A percentile compares a stretch with the other conserved stretches of the same genome.
Conservation (phyloP, 2,888 invertebrate species). For the Lasioglossum vierecki region DNA sequence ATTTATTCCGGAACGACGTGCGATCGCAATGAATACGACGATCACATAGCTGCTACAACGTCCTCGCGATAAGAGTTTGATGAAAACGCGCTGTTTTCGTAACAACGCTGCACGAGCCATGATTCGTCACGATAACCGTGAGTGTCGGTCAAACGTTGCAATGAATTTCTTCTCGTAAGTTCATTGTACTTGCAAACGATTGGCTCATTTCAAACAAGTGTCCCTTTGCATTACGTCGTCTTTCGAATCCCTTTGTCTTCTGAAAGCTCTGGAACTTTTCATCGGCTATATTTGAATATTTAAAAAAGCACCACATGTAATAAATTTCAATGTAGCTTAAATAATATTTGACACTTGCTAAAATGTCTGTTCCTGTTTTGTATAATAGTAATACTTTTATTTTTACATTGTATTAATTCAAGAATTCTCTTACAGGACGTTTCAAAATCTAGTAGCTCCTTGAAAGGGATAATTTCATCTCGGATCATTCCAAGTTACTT, state of each 20-base stretch:
- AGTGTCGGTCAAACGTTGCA: slow-evolving; percentile 28
- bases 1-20: slow-evolving; percentile 23
- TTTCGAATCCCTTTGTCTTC: neutral
- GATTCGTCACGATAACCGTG: slow-evolving; percentile 46
- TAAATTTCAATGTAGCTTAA: too few species aligned
- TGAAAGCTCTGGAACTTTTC: too few species aligned
- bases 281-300: too few species aligned
- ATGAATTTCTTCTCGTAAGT: slow-evolving; percentile 34
- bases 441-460: too few species aligned
- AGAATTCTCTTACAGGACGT: too few species aligned
- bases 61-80: slow-evolving; percentile 48
- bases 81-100: slow-evolving; percentile 54
- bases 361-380: too few species aligned
- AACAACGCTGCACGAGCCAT: slow-evolving; percentile 9
- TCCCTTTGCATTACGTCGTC: neutral
- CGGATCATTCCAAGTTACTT: too few species aligned
- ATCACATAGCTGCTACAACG: neutral
- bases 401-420: too few species aligned
- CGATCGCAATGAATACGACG: neutral
- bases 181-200: slow-evolving; percentile 47
- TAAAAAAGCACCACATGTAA: too few species aligned
- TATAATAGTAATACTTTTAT: too few species aligned
- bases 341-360: too few species aligned
- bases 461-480: too few species aligned
- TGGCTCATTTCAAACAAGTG: neutral